phyloP scores from a whole-genome alignment of 92 coral and sea anemone genomes.

The Palythoa caribaeorum region DNA sequence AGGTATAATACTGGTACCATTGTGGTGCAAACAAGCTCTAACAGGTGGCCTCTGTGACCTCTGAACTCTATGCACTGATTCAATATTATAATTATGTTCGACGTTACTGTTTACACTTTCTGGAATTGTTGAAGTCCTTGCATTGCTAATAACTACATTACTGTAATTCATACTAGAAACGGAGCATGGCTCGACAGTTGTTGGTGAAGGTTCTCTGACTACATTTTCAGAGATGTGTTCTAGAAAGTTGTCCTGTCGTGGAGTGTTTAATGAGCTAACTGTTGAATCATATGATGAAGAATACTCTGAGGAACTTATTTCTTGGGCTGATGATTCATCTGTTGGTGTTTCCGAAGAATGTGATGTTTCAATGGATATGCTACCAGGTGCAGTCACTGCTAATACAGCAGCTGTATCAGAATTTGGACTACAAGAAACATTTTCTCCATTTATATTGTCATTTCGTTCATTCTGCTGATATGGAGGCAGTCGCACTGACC shows the following conservation, averaged over 20 bases:
- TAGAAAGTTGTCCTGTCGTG: constrained; percentile 1
- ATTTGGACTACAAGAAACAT: neutral
- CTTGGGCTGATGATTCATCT: constrained; percentile 32
- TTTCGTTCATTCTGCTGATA: constrained; percentile 39
- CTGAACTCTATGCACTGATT: neutral
- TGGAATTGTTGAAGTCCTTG: neutral
- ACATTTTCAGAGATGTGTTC: neutral
- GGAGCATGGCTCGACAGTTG: neutral
- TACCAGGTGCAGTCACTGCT: neutral
- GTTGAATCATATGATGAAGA: constrained; percentile 35
- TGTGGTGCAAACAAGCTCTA: constrained; percentile 12
- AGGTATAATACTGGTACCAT: constrained; percentile 33
- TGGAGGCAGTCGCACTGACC: constrained; percentile 12
- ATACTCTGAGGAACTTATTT: constrained; percentile 24
- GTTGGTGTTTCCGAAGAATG: neutral
- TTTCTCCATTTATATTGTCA: neutral
- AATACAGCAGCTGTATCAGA: neutral
- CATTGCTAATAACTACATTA: neutral
- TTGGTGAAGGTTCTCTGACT: neutral
- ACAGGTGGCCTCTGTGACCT: neutral
- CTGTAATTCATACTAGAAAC: constrained; percentile 23
- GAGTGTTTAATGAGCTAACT: constrained; percentile 33
- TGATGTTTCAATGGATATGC: neutral
- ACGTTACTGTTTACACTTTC: neutral
- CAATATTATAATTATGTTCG: neutral